A percentile compares a stretch with the other conserved stretches of the same genome.
These are phyloP conservation scores for Psammodynastes pulverulentus DNA, from an alignment of 2,113 vertebrate genomes.

Conservation along the genomic window DNA sequence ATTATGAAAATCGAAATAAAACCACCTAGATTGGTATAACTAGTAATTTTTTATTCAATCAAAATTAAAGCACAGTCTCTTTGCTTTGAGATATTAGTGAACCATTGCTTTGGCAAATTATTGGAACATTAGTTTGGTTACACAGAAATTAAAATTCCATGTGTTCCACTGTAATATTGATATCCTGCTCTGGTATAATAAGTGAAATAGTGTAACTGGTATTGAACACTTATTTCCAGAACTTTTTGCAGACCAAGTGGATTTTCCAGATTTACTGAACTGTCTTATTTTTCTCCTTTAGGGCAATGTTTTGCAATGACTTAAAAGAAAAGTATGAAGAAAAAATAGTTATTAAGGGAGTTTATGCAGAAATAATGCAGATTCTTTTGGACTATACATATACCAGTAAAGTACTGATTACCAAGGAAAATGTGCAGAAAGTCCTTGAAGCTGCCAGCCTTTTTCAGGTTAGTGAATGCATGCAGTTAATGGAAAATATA, in stretches of 20 bases:
- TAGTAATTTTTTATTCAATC: neutral
- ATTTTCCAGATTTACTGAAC: conserved; percentile 29
- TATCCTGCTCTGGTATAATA: neutral
- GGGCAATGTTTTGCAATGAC: conserved; percentile 97
- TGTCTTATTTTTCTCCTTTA: conserved; percentile 59
- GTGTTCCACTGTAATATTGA: neutral
- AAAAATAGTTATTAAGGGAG: conserved; percentile 85
- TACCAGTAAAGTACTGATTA: conserved; percentile 88
- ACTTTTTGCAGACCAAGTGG: conserved; percentile 43
- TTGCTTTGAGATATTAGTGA: neutral
- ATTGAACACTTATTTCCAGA: neutral
- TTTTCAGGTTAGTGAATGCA: conserved; percentile 82
- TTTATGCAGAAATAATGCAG: conserved; percentile 88
- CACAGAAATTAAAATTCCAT: neutral
- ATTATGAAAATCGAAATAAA: neutral
- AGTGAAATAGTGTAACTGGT: neutral
- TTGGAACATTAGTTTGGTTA: neutral
- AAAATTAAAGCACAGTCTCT: neutral
- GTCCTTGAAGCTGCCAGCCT: conserved; percentile 91
- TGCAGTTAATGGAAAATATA: neutral
- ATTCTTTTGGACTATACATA: conserved; percentile 92
- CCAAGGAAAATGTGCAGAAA: conserved; percentile 88
- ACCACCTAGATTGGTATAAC: neutral
- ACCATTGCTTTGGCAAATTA: neutral
- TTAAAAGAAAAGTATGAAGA: conserved; percentile 91